phyloP scores from a whole-genome alignment of 2,797 vertebrate species.

The Falco concolor region DNA sequence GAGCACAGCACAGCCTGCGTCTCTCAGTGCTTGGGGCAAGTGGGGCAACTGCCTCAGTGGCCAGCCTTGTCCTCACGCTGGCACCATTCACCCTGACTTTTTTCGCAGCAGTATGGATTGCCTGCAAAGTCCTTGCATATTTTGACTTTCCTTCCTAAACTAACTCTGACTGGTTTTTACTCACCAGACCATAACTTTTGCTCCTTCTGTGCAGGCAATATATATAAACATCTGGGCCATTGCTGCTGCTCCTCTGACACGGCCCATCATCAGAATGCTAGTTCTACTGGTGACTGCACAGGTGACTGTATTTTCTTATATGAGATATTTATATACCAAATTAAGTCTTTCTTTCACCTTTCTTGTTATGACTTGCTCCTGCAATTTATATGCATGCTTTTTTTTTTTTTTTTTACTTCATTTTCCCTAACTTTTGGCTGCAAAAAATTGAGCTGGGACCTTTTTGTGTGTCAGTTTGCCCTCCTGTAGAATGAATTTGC shows the following conservation, averaged over 20 bases:
- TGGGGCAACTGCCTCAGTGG: accelerated
- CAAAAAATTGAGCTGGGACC: neutral
- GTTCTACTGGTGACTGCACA: neutral
- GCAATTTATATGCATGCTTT: neutral
- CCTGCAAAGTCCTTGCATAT: neutral
- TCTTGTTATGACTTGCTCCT: neutral
- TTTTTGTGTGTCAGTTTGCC: neutral
- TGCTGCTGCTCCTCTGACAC: neutral
- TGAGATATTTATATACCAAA: neutral
- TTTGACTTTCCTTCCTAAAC: neutral
- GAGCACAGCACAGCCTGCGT: neutral
- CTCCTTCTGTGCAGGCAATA: neutral
- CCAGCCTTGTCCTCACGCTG: neutral
- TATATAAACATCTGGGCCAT: neutral
- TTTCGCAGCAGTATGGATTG: neutral
- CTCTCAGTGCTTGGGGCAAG: neutral
- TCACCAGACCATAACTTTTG: neutral
- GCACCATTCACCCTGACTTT: too few relatives aligned
- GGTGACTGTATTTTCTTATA: neutral
- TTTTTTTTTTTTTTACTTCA: neutral
- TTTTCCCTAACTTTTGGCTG: neutral
- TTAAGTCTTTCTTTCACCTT: neutral
- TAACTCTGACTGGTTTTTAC: neutral
- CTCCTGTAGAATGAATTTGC: neutral
- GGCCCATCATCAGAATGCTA: neutral